A percentile compares a stretch with the other conserved stretches of the same genome.
phyloP scores from a whole-genome alignment of 2,888 invertebrate species.

The Agrenia bidenticulata region DNA sequence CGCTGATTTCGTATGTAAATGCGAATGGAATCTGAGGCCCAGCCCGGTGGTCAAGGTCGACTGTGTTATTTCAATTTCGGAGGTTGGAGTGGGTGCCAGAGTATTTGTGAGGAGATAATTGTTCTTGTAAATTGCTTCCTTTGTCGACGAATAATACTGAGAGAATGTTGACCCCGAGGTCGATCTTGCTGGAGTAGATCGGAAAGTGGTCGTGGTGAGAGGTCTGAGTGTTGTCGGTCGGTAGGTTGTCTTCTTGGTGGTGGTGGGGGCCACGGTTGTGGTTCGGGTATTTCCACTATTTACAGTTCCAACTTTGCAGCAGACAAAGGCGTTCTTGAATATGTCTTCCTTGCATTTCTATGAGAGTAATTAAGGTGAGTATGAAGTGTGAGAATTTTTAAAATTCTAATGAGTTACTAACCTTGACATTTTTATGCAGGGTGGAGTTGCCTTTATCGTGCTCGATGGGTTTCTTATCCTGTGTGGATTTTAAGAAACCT shows the following conservation, averaged over 20 bases:
- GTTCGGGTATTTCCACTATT: neutral
- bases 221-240: too few relatives aligned
- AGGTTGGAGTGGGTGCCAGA: neutral
- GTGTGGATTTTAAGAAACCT: neutral
- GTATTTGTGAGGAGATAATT: constrained; percentile 12
- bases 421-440: neutral
- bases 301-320: neutral
- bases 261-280: neutral
- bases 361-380: neutral
- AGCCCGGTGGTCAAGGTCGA: constrained; percentile 24
- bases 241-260: too few relatives aligned
- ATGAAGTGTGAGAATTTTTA: too few relatives aligned
- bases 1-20: constrained; percentile 20
- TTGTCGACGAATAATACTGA: neutral
- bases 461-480: neutral
- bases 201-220: too few relatives aligned
- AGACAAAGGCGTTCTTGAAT: constrained; percentile 10
- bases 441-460: neutral
- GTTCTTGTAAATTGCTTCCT: constrained; percentile 1
- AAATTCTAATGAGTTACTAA: neutral
- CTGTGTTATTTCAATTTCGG: neutral
- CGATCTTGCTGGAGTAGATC: too few relatives aligned
- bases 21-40: constrained; percentile 30
- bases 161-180: neutral
- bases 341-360: constrained; percentile 16